Conservation (phyloP, 2,888 invertebrate genomes). For the Notodonta ziczac region DNA sequence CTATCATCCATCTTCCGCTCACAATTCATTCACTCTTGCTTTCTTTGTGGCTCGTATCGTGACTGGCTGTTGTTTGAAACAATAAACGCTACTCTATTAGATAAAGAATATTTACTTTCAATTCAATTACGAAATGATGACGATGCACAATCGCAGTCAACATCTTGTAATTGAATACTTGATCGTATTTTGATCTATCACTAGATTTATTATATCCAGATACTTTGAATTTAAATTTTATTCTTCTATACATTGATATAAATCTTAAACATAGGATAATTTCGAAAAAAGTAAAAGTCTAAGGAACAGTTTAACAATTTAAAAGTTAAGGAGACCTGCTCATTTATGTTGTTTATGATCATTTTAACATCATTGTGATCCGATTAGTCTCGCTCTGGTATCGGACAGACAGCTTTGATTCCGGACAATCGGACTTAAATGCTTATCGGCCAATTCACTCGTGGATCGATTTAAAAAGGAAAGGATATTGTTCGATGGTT, state of each 20-base stretch:
- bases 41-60: conserved; percentile 48
- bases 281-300: not conserved
- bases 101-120: conserved; percentile 53
- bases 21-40: conserved; percentile 39
- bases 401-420: conserved; percentile 56
- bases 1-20: conserved; percentile 33
- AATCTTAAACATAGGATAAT: too few species aligned
- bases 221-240: not conserved
- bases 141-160: conserved; percentile 24
- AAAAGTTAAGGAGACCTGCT: conserved; percentile 13
- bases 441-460: conserved; percentile 20
- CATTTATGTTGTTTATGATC: conserved; percentile 34
- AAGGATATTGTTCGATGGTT: conserved; percentile 8
- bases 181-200: conserved; percentile 3
- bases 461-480: conserved; percentile 46
- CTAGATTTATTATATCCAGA: not conserved
- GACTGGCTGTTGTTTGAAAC: conserved; percentile 53
- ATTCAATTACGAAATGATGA: conserved; percentile 55
- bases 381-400: conserved; percentile 64
- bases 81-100: conserved; percentile 45
- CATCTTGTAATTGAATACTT: conserved; percentile 9
- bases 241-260: too few species aligned
- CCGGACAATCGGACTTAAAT: conserved; percentile 55
- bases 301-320: not conserved
- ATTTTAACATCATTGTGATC: conserved; percentile 49